phyloP scores from a whole-genome alignment of 1,140 invertebrate species.

The Caenorhabditis brenneri region DNA sequence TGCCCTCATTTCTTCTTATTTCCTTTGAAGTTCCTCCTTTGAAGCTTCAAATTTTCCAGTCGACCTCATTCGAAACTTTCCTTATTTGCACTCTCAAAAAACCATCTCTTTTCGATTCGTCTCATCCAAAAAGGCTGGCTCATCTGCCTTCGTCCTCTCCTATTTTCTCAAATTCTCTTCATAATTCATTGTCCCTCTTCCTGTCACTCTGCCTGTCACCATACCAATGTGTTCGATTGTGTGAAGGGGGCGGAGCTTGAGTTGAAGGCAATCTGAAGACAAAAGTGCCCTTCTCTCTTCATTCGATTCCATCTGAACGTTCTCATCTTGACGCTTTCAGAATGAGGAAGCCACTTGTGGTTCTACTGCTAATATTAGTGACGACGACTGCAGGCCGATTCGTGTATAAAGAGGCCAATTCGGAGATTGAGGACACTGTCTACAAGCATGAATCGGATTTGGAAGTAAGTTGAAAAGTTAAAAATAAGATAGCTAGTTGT shows the following conservation, averaged over 20 bases:
- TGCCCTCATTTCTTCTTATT: background rate
- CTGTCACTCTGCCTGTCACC: background rate
- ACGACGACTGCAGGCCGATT: background rate
- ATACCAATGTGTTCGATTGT: constrained; percentile 38
- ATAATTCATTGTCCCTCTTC: background rate
- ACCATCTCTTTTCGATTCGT: background rate
- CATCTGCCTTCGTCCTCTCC: background rate
- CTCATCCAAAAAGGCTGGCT: background rate
- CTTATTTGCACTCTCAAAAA: constrained; percentile 2
- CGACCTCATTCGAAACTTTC: background rate
- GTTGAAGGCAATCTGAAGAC: background rate
- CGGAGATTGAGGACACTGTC: background rate
- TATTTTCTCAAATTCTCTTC: background rate
- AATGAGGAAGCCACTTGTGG: constrained; percentile 50
- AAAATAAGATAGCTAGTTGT: too few species aligned
- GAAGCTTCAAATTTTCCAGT: background rate
- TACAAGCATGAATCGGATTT: constrained; percentile 1
- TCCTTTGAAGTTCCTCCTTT: background rate
- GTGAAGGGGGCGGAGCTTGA: constrained; percentile 11
- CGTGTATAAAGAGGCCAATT: background rate
- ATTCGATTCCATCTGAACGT: background rate
- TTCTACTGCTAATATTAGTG: constrained; percentile 22
- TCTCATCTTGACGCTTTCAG: background rate
- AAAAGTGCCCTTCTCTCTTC: background rate
- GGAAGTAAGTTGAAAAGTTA: background rate